Percentiles rank a stretch among this genome's conserved stretches.
Evolutionary conservation across 2,888 invertebrate genomes (phyloP).

Genomic region (Pammene aurita): DNA sequence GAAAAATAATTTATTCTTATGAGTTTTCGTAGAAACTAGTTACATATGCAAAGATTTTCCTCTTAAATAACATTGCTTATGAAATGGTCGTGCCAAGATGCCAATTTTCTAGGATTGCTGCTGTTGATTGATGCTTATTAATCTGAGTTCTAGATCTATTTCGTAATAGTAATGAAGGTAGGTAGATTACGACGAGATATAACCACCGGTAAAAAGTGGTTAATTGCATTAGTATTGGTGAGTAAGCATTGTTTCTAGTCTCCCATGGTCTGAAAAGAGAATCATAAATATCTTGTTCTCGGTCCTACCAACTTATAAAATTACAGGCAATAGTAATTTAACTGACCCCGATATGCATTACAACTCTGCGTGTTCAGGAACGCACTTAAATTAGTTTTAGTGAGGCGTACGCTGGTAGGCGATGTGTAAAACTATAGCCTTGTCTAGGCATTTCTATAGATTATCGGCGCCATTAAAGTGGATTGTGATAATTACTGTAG

Average conservation of each 20-base stretch:
- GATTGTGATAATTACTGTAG: constrained; percentile 12
- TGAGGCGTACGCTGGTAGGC: neutral
- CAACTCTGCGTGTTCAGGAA: no score
- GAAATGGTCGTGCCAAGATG: constrained; percentile 13
- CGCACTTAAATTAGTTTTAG: neutral
- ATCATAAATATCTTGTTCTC: neutral
- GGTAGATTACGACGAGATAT: no score
- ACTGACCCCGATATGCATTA: neutral
- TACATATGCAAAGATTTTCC: constrained; percentile 24
- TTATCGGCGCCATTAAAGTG: constrained; percentile 23
- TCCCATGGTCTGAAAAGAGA: constrained; percentile 22
- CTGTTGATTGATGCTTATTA: neutral
- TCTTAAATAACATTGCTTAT: constrained; percentile 11
- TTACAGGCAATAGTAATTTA: neutral
- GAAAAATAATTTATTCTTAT: constrained; percentile 14
- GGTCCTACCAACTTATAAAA: neutral
- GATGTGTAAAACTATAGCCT: neutral
- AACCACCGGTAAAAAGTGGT: constrained; percentile 10
- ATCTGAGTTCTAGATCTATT: neutral
- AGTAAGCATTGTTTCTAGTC: constrained; percentile 23
- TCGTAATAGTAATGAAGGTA: constrained; percentile 8
- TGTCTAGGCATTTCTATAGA: constrained; percentile 11
- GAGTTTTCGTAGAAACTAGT: constrained; percentile 20
- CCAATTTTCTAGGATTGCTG: constrained; percentile 23
- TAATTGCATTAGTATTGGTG: constrained; percentile 28